Evolutionary conservation across 2,888 invertebrate genomes (phyloP).

Genomic region (Eledona agricola): DNA sequence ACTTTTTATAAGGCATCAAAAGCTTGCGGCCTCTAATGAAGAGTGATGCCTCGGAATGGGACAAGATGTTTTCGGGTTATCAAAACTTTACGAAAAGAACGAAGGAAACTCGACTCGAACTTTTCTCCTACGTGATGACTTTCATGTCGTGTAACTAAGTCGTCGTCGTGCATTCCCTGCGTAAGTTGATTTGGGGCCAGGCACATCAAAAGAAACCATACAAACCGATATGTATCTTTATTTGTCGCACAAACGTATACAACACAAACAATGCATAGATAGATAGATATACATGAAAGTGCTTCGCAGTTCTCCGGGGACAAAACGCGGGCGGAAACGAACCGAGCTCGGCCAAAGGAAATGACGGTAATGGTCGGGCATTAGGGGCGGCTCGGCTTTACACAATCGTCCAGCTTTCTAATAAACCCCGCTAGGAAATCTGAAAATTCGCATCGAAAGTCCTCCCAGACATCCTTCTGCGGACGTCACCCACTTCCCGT

Average conservation of each 20-base stretch:
- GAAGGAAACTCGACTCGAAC: constrained; percentile 5
- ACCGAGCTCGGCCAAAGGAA: constrained; percentile 10
- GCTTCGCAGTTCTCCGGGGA: background rate
- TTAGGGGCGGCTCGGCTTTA: constrained; percentile 3
- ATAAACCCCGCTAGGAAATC: background rate
- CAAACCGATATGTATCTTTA: constrained; percentile 23
- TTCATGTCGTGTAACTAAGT: constrained; percentile 1
- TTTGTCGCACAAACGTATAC: constrained; percentile 10
- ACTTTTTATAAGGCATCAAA: constrained; percentile 45
- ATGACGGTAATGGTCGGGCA: constrained; percentile 7
- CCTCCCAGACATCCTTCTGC: constrained; percentile 8
- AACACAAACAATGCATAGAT: constrained; percentile 5
- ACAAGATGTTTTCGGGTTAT: constrained; percentile 48
- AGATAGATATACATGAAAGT: constrained; percentile 23
- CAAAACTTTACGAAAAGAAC: constrained; percentile 8
- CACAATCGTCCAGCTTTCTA: constrained; percentile 1
- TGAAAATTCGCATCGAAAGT: background rate
- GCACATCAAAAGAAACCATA: constrained; percentile 26
- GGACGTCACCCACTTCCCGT: constrained; percentile 50
- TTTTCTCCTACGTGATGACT: constrained; percentile 6
- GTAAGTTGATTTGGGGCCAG: constrained; percentile 17
- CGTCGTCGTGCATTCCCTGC: background rate
- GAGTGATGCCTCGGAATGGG: constrained; percentile 51
- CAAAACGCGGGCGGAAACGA: constrained; percentile 3
- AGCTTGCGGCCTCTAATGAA: constrained; percentile 48